Evolutionary conservation across 1,140 invertebrate genomes (phyloP), one percentile per base, ranked within the genome.

Genomic region (Schlechtendalia chinensis): DNA sequence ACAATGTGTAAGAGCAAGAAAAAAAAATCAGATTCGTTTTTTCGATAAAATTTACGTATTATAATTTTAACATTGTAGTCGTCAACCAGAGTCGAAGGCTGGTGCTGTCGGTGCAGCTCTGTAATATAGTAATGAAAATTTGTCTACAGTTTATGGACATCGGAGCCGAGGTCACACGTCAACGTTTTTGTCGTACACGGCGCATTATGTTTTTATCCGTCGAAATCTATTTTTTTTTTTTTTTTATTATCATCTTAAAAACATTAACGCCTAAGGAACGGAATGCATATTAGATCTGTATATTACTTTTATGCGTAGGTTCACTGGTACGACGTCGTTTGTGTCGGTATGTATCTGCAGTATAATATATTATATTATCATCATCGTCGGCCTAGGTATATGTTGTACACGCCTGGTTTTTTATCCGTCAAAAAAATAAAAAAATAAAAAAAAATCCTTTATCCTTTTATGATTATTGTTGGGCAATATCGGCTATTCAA

Each of bases 381-480:
- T 59, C 12, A 63, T 27, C 61, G 19, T 32, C 27, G 16, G 17
- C 11, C 27, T 10, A 1, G 19, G 53, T 8, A 8, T 39, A 50
- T 8, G 12, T 27, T 29, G 27, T 63, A 10, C 61, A 11, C 27
- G 61, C 10, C 29, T 63, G 6, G 27, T 63, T 63, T 32, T 63
- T 63, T 63, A 32, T 1, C 17, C 8, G 27, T 16, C 19, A 29
- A 3, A 8, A 39, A 39, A 39, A 39, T 16, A 19, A 29, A 3
- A 8, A 39, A 39, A 39, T 4, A 39, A 39, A 39, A 39, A 39
- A 3, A 8, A 14, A 11, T 50, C 27, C 8, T n/a, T 63, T 19
- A 63, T 63, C 61, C 27, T 63, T 63, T 29, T 63, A 32, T 11
- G 61, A 63, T 63, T 63, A n/a, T 50, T 12, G 47, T 50, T 12